These are phyloP conservation scores for Blera fallax DNA, from an alignment of 2,888 invertebrate species.

Conservation along the genomic window DNA sequence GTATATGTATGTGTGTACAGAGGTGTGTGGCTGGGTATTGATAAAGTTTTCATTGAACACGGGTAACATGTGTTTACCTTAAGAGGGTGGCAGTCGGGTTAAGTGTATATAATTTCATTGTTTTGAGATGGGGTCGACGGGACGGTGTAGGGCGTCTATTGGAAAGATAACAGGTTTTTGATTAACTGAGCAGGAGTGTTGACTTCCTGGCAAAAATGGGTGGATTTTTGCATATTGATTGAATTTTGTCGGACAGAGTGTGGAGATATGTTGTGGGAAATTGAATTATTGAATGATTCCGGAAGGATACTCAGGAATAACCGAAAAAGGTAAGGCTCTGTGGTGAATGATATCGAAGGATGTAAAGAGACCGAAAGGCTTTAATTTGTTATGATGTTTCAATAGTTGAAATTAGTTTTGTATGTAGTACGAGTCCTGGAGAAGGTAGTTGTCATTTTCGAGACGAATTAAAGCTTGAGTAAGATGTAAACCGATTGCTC, in stretches of 20 bases:
- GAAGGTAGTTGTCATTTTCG: background rate
- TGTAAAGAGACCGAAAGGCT: too few relatives aligned
- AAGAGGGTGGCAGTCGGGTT: slow-evolving; percentile 23
- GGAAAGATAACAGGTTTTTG: slow-evolving; percentile 49
- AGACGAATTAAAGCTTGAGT: too few relatives aligned
- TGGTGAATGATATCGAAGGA: background rate
- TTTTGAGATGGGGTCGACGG: background rate
- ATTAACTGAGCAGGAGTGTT: slow-evolving; percentile 52
- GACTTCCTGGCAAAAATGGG: slow-evolving; percentile 33
- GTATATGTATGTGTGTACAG: background rate
- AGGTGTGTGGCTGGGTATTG: background rate
- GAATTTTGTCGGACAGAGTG: slow-evolving; percentile 13
- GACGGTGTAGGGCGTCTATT: background rate
- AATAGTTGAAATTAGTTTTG: background rate
- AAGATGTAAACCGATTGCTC: too few relatives aligned
- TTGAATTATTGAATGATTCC: slow-evolving; percentile 48
- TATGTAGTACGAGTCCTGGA: background rate
- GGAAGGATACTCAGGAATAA: background rate
- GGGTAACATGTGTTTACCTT: slow-evolving; percentile 51
- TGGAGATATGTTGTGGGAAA: slow-evolving; percentile 27
- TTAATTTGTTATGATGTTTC: background rate
- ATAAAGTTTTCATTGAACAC: slow-evolving; percentile 57
- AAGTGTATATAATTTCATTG: slow-evolving; percentile 54
- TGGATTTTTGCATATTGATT: slow-evolving; percentile 61
- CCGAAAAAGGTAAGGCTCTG: background rate